Percentiles rank a stretch among this genome's conserved stretches.
Conservation (phyloP, 2,888 invertebrate species). For the Pinctada fucata region DNA sequence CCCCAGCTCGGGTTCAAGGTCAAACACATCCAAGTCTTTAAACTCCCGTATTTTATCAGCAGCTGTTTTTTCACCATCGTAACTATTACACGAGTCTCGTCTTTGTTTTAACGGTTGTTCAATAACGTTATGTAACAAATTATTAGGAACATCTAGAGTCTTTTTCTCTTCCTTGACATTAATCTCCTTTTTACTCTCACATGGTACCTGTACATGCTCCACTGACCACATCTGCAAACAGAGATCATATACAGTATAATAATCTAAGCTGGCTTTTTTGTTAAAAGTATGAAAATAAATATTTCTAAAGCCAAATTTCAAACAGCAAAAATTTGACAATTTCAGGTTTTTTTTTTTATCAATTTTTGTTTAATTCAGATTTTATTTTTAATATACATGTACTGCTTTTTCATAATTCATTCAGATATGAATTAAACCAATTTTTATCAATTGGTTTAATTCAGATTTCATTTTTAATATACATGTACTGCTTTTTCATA, state of each 20-base stretch:
- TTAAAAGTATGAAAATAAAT: not conserved
- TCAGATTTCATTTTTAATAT: too few species aligned
- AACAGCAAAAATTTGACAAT: not conserved
- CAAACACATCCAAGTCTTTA: constrained; percentile 65
- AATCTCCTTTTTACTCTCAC: constrained; percentile 75
- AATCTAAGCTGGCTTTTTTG: not conserved
- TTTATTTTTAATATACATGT: too few species aligned
- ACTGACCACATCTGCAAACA: constrained; percentile 94
- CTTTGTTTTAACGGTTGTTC: not conserved
- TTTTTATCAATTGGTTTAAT: too few species aligned
- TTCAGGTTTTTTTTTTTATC: not conserved
- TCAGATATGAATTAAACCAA: too few species aligned
- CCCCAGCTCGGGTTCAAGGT: constrained; percentile 60
- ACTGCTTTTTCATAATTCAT: too few species aligned
- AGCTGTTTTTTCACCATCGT: constrained; percentile 60
- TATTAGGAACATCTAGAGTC: not conserved
- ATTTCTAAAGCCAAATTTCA: not conserved
- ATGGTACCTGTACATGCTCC: constrained; percentile 92
- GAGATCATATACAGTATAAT: not conserved
- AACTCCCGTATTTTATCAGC: constrained; percentile 68
- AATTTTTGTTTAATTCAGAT: too few species aligned
- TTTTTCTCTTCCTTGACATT: constrained; percentile 15
- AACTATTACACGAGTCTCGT: constrained; percentile 52
- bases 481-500: too few species aligned
- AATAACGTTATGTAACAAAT: not conserved